Evolutionary conservation across 2,888 invertebrate genomes (phyloP), one percentile per base, ranked within the genome.

Genomic region (Phania funesta): DNA sequence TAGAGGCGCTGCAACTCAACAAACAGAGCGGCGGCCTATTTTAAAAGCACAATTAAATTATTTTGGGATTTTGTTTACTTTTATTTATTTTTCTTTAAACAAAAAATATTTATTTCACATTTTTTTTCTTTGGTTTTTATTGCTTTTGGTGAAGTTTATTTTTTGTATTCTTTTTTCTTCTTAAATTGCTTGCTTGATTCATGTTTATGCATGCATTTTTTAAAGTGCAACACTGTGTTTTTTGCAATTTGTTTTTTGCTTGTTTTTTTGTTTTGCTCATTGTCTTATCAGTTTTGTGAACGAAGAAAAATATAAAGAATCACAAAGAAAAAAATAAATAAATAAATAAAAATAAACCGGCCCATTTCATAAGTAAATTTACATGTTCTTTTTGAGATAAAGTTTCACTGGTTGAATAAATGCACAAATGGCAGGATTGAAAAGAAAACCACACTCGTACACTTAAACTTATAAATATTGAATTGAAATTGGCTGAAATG

Each of bases 321-420:
- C 35, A 60, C 32, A 41, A 26, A 58, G 13, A 67, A 56, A 70
- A 35, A 65, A 32, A 46, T 3, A 50, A 56, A 70, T 16, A 44
- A 16, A 16, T 16, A 75, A 83, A 76, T 67, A 76, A 64, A 70
- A 56, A 74, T 41, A 83, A 83, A 83, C 82, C 84, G 84, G 83
- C 77, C 76, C 83, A 84, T 84, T 85, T 84, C 84, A 84, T 85
- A 86, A 86, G 85, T 86, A 86, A 84, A 85, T 84, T 86, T 85
- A 84, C 85, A 84, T 86, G 85, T 86, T 85, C 81, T 75, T 78
- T 82, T 78, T 74, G 76, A 81, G 82, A 78, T 78, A 82, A 82
- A 82, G 78, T 58, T 78, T 79, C 65, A 71, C 71, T 73, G 71
- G 78, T 73, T 73, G 71, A 79, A 67, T 79, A 65, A 79, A 79